Base-by-base conservation (phyloP, 1,140 invertebrate genomes). In the Meteorus sp. region DNA sequence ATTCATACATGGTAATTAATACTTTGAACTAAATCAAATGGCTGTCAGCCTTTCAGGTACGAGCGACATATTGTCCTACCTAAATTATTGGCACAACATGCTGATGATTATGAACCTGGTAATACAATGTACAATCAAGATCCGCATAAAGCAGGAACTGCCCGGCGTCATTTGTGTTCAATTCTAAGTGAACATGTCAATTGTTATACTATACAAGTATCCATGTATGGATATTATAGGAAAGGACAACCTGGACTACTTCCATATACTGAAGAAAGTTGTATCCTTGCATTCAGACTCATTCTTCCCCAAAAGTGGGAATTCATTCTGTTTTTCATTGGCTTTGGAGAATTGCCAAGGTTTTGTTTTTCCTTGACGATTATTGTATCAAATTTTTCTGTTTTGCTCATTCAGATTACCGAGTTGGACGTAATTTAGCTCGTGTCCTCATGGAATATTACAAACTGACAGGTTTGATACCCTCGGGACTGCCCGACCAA, bases 91-190 rank as follows among this genome's bases (percentile, higher is more conserved):
- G 85, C 90, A 64, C 85, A 88, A 69, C 87, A 90, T 69, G 87
- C 92, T 7, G 89, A 93, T 61, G 94, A 96, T 69, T 97, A 93
- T 73, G 86, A 88, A 22, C 63, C 85, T 9, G 82, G 82, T 35
- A 91, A 93, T 74, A 94, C 93, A 13, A 89, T 93, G 82, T 97
- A 94, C 76, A 97, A 97, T 80, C 85, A 90, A 31, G 93, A 96
- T 80, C 82, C 86, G 1, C 84, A 86, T 22, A 96, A 96, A 81
- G 83, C 85, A 15, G 93, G 94, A n/a, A 94, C 93, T 22, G 88
- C 91, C 0, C 80, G 95, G 70, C 86, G 94, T 82, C 94, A 83
- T 71, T 80, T 86, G 9, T 87, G 86, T 66, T 85, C 84, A 15
- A 71, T 83, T 35, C 76, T 92, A 50, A 88, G 84, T 65, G 89